These are phyloP conservation scores for Drosophila emarginata DNA, from an alignment of 2,888 invertebrate species.

Conservation along the genomic window DNA sequence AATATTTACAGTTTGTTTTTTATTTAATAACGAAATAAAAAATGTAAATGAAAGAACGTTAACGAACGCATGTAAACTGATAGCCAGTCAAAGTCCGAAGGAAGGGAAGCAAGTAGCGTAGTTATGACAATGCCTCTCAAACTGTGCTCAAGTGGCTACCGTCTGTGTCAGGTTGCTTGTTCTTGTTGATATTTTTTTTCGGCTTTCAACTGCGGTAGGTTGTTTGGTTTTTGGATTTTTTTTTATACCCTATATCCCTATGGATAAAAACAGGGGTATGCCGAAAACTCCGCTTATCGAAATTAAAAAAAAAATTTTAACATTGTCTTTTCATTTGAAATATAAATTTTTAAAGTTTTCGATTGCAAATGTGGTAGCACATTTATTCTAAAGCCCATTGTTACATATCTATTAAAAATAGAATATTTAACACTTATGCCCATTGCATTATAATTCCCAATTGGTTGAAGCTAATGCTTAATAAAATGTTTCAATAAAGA, in stretches of 20 bases:
- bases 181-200: constrained; percentile 41
- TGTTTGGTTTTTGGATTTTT: constrained; percentile 41
- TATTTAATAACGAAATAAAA: constrained; percentile 43
- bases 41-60: constrained; percentile 13
- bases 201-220: constrained; percentile 24
- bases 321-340: too few species aligned
- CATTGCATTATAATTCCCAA: too few species aligned
- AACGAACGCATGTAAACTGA: constrained; percentile 59
- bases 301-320: too few species aligned
- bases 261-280: too few species aligned
- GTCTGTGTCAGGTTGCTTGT: constrained; percentile 14
- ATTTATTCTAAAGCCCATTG: too few species aligned
- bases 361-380: too few species aligned
- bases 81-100: constrained; percentile 41
- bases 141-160: constrained; percentile 52
- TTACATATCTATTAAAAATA: too few species aligned
- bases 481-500: too few species aligned
- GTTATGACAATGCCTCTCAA: constrained; percentile 60
- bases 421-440: too few species aligned
- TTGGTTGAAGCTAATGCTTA: too few species aligned
- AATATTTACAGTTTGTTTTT: constrained; percentile 72
- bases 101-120: constrained; percentile 31
- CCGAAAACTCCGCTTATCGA: too few species aligned
- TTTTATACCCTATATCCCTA: neutral
- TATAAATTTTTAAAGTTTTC: too few species aligned